These are phyloP conservation scores for Ploceus nigricollis DNA, from an alignment of 2,113 vertebrate genomes.

Conservation along the genomic window DNA sequence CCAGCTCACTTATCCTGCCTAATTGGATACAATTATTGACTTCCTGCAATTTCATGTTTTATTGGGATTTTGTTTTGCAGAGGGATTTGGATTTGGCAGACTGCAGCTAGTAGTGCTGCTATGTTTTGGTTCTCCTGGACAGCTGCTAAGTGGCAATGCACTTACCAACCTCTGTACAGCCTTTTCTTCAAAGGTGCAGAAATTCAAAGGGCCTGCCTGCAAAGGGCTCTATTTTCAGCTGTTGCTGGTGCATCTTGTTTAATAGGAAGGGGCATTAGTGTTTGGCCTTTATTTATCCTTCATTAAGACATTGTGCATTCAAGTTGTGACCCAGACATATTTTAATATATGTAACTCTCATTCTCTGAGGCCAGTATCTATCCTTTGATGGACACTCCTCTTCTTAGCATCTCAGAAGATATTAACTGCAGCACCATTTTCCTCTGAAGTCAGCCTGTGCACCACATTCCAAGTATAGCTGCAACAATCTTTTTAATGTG, in stretches of 20 bases:
- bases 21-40: constrained; percentile 40
- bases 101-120: neutral
- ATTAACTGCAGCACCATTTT: neutral
- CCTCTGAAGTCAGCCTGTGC: neutral
- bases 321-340: neutral
- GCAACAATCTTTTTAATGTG: neutral
- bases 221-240: neutral
- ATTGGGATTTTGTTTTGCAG: neutral
- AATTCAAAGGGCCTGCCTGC: neutral
- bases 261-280: neutral
- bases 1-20: neutral
- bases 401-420: neutral
- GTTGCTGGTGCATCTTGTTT: neutral
- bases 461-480: neutral
- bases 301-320: neutral
- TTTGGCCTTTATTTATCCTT: neutral
- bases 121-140: neutral
- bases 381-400: neutral
- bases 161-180: neutral
- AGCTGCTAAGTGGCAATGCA: neutral
- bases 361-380: neutral
- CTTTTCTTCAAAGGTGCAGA: neutral
- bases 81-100: neutral
- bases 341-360: neutral
- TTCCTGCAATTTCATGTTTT: neutral